A percentile compares a stretch with the other conserved stretches of the same genome.
Evolutionary conservation across 92 coral and sea anemone species (phyloP).

Genomic region (Zoanthus gigantus): DNA sequence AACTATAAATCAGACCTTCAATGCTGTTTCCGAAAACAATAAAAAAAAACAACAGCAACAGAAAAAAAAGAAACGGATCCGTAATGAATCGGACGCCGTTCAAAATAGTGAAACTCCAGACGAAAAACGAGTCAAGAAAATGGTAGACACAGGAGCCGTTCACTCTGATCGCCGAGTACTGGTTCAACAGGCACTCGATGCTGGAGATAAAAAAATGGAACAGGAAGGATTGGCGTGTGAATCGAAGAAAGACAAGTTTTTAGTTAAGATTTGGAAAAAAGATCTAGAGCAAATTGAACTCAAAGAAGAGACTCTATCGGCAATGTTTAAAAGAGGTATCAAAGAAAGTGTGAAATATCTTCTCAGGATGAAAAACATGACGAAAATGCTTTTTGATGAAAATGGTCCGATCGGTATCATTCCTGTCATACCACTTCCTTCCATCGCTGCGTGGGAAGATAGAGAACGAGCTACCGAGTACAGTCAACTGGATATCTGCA

Average conservation of each 20-base stretch:
- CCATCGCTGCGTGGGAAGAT: conserved; percentile 2
- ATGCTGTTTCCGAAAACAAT: background rate
- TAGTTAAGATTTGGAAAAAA: background rate
- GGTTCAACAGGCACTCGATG: background rate
- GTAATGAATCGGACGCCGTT: background rate
- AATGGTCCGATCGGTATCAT: background rate
- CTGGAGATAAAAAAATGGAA: background rate
- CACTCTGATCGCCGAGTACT: background rate
- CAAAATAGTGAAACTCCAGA: background rate
- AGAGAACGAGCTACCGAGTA: background rate
- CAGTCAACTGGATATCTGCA: background rate
- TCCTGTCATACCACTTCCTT: conserved; percentile 3
- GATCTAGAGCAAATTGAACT: background rate
- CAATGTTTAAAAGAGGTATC: background rate
- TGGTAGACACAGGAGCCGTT: background rate
- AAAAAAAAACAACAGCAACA: background rate
- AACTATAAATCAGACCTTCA: background rate
- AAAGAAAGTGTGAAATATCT: background rate
- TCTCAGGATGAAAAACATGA: background rate
- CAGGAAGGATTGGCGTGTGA: background rate
- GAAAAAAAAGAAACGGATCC: background rate
- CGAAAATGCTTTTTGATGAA: background rate
- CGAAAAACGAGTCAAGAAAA: background rate
- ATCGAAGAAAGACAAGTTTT: too few species aligned
- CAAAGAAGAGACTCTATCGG: background rate